Evolutionary conservation across 2,113 vertebrate species (phyloP).

Genomic region (Malurus melanocephalus): DNA sequence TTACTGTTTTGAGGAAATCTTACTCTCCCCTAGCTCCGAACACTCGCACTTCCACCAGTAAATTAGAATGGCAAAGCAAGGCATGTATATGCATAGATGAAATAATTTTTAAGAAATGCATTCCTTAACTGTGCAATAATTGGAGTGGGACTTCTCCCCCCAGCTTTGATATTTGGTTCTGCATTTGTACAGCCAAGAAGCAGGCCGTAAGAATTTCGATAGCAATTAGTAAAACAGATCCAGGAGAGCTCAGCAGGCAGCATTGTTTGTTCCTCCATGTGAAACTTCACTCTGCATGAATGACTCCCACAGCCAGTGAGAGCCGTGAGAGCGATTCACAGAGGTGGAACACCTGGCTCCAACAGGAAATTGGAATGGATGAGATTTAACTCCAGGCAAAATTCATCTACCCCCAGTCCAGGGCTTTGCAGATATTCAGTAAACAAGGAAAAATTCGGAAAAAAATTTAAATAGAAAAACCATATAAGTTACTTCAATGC

Average conservation of each 20-base stretch:
- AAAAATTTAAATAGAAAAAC: not conserved
- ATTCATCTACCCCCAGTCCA: not conserved
- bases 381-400: not conserved
- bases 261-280: not conserved
- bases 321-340: not conserved
- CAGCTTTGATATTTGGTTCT: not conserved
- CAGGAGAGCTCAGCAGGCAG: not conserved
- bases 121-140: not conserved
- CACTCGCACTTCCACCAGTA: not conserved
- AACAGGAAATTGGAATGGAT: not conserved
- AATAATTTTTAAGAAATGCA: not conserved
- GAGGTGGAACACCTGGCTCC: constrained; percentile 1
- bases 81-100: not conserved
- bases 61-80: not conserved
- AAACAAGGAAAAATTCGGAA: rapidly evolving
- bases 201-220: not conserved
- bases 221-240: not conserved
- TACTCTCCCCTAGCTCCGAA: not conserved
- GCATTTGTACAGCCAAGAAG: not conserved
- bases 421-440: not conserved
- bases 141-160: not conserved
- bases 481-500: not conserved
- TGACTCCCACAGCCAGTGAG: not conserved
- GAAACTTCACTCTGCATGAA: not conserved
- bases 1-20: not conserved